Evolutionary conservation across 2,888 invertebrate genomes (phyloP).

Genomic region (Erannis defoliaria): DNA sequence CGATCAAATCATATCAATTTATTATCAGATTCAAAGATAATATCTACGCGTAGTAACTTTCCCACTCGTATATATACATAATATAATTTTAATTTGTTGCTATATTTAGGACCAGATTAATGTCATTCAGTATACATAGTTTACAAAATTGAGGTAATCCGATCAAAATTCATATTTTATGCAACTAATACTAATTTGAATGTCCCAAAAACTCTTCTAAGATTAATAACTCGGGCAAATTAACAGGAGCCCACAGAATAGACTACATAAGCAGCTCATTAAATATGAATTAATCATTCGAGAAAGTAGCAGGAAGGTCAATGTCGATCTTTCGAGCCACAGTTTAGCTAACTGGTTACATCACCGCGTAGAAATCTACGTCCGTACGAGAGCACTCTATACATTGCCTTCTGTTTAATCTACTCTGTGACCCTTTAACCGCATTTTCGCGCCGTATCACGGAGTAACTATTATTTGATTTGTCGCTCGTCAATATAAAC

Average conservation of each 20-base stretch:
- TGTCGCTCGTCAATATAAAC: neutral
- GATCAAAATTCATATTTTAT: slow-evolving; percentile 1
- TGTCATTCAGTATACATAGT: neutral
- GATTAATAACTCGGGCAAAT: neutral
- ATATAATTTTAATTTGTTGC: too few relatives aligned
- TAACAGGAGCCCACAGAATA: neutral
- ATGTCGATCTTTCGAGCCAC: slow-evolving; percentile 48
- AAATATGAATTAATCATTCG: slow-evolving; percentile 26
- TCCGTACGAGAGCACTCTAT: neutral
- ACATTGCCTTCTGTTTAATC: slow-evolving; percentile 17
- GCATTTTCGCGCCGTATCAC: slow-evolving; percentile 1
- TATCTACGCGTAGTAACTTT: too few relatives aligned
- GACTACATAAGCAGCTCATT: neutral
- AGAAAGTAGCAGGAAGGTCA: slow-evolving; percentile 58
- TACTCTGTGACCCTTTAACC: slow-evolving; percentile 28
- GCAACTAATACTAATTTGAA: neutral
- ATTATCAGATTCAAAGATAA: neutral
- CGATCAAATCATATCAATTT: too few relatives aligned
- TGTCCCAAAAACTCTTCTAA: neutral
- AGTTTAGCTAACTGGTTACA: slow-evolving; percentile 46
- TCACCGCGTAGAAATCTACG: slow-evolving; percentile 25
- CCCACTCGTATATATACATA: too few relatives aligned
- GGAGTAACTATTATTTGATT: neutral
- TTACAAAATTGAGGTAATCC: slow-evolving; percentile 7
- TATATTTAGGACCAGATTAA: neutral